Conservation (phyloP, 2,888 invertebrate genomes). For the Apodemia zela region DNA sequence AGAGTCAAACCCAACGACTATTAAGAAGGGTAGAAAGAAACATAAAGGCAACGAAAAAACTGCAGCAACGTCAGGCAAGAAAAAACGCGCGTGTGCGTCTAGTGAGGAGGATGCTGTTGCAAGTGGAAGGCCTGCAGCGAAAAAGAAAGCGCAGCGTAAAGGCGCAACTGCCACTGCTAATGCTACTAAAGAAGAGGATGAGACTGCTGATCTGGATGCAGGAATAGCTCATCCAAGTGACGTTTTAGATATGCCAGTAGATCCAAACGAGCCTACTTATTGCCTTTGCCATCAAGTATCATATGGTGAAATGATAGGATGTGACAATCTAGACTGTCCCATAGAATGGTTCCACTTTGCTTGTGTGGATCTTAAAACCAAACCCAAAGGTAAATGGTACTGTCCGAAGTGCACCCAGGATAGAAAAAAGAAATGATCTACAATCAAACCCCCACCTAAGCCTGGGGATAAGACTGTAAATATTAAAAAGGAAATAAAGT, state of each 20-base stretch:
- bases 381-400: conserved; percentile 97
- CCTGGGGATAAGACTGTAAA: conserved; percentile 63
- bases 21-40: conserved; percentile 74
- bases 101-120: conserved; percentile 71
- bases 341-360: conserved; percentile 99
- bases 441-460: conserved; percentile 52
- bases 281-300: conserved; percentile 98
- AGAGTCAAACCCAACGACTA: conserved; percentile 61
- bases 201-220: conserved; percentile 72
- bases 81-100: conserved; percentile 77
- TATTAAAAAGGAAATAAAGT: conserved; percentile 61
- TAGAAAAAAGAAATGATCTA: conserved; percentile 87
- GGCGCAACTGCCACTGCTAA: conserved; percentile 56
- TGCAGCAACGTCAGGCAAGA: conserved; percentile 64
- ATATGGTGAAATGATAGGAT: conserved; percentile 98
- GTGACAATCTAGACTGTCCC: conserved; percentile 93
- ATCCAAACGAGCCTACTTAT: conserved; percentile 99
- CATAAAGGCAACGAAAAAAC: conserved; percentile 65
- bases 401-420: conserved; percentile 95
- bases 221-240: conserved; percentile 92
- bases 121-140: conserved; percentile 61
- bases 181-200: conserved; percentile 64
- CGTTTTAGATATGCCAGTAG: conserved; percentile 93
- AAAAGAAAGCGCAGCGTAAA: conserved; percentile 67
- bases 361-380: conserved; percentile 93